Base-by-base conservation (phyloP, 2,888 invertebrate genomes). In the Lepidochrysops patricia region DNA sequence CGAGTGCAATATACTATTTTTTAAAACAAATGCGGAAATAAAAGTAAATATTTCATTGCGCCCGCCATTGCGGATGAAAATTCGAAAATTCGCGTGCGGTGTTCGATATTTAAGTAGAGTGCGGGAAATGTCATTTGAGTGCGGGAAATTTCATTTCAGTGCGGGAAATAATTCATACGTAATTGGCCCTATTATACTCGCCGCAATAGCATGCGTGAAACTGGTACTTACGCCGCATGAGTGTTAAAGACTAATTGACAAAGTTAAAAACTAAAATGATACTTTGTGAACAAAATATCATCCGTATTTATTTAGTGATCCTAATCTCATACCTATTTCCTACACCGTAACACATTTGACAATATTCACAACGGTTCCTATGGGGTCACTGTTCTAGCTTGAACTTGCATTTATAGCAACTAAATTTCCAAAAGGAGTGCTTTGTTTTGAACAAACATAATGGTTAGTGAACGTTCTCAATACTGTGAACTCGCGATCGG, bases 401-500 rank as follows among this genome's bases (percentile, higher is more conserved):
- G 70, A 73, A 71, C 71, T 70, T 67, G 65, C 64, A 66, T 66
- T 66, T 64, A 63, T 66, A 67, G 63, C 64, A 62, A 60, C 67
- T 67, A 67, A 70, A 73, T 73, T 77, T 80, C 74, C 76, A 72
- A 79, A 81, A 79, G 71, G 66, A 65, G 71, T 71, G 76, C 79
- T 79, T 82, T 81, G 81, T 82, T 81, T 81, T 75, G 75, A 78
- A 71, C 67, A 77, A 72, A 76, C 72, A 75, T 77, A 78, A 77
- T 76, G 70, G 74, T 72, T 69, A 75, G 74, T 77, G 72, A 78
- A 74, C 73, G 82, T 82, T 82, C 82, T 80, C 83, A 76, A 83
- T 82, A 78, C 79, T 72, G 78, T 82, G 84, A 84, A 84, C 84
- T 80, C 82, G 77, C 78, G 82, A 75, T 78, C 80, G 82, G 77